phyloP scores from a whole-genome alignment of 2,888 invertebrate genomes.

The Chymomyza amoena region DNA sequence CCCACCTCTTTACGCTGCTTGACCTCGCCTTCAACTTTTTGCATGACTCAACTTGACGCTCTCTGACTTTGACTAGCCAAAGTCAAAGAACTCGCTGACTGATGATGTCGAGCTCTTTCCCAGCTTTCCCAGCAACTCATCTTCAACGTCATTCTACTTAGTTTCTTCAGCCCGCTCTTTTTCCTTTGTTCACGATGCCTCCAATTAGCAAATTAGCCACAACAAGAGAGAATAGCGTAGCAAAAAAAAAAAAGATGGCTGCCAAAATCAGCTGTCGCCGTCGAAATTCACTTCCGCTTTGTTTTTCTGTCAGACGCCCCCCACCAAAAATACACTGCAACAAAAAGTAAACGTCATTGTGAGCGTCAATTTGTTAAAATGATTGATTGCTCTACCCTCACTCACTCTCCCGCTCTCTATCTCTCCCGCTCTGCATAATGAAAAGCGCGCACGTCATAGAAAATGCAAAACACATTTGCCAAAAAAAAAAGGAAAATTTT shows the following conservation, averaged over 20 bases:
- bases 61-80: slow-evolving; percentile 29
- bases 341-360: slow-evolving; percentile 65
- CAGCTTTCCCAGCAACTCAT: neutral
- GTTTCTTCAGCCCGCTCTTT: neutral
- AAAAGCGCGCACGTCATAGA: slow-evolving; percentile 56
- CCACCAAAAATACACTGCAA: slow-evolving; percentile 20
- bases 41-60: slow-evolving; percentile 35
- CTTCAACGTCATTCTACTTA: neutral
- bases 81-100: slow-evolving; percentile 59
- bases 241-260: slow-evolving; percentile 24
- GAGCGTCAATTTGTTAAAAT: slow-evolving; percentile 72
- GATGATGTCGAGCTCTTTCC: slow-evolving; percentile 44
- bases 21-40: slow-evolving; percentile 18
- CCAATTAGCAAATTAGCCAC: slow-evolving; percentile 72
- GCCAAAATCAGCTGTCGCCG: slow-evolving; percentile 65
- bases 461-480: slow-evolving; percentile 44
- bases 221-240: slow-evolving; percentile 11
- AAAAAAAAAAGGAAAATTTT: slow-evolving; percentile 30
- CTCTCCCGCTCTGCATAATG: slow-evolving; percentile 74
- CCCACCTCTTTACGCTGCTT: neutral
- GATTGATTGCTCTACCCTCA: slow-evolving; percentile 57
- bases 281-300: slow-evolving; percentile 54
- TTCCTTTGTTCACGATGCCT: slow-evolving; percentile 59
- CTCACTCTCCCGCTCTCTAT: too few species aligned
- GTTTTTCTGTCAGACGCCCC: slow-evolving; percentile 47